A percentile compares a stretch with the other conserved stretches of the same genome.
Evolutionary conservation across 1,140 invertebrate genomes (phyloP).

Genomic region (Archivesica marissinica): DNA sequence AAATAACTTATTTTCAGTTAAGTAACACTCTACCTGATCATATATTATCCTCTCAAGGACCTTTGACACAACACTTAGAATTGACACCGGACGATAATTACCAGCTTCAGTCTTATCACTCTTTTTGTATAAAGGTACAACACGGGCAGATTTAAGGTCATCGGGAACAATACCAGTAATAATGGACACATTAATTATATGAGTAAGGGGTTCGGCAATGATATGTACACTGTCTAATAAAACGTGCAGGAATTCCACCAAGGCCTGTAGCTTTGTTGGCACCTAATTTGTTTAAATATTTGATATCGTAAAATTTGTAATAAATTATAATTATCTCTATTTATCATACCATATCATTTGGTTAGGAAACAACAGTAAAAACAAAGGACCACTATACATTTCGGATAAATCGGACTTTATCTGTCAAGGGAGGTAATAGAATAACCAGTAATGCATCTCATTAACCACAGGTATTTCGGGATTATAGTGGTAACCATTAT

Average conservation of each 20-base stretch:
- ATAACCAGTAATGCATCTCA: no score
- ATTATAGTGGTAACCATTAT: no score
- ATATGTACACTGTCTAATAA: conserved; percentile 26
- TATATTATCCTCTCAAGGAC: conserved; percentile 24
- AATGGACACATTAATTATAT: conserved; percentile 42
- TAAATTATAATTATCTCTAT: no score
- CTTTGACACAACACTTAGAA: conserved; percentile 32
- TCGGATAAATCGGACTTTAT: no score
- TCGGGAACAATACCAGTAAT: conserved; percentile 30
- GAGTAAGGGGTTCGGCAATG: conserved; percentile 19
- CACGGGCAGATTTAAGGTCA: conserved; percentile 28
- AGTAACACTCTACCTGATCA: conserved; percentile 30
- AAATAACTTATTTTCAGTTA: conserved; percentile 15
- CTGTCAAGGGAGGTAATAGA: no score
- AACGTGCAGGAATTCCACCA: conserved; percentile 4
- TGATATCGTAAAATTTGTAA: no score
- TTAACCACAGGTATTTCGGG: no score
- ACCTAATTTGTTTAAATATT: conserved; percentile 23
- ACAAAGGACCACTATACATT: no score
- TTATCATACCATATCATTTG: no score
- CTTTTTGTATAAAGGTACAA: conserved; percentile 35
- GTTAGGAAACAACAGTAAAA: no score
- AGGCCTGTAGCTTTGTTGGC: conserved; percentile 31
- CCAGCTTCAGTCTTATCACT: conserved; percentile 45
- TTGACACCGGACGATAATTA: conserved; percentile 40